Percentiles rank a stretch among this genome's conserved stretches.
Conservation (phyloP, 1,140 invertebrate species). For the Psilanteris sp. region DNA sequence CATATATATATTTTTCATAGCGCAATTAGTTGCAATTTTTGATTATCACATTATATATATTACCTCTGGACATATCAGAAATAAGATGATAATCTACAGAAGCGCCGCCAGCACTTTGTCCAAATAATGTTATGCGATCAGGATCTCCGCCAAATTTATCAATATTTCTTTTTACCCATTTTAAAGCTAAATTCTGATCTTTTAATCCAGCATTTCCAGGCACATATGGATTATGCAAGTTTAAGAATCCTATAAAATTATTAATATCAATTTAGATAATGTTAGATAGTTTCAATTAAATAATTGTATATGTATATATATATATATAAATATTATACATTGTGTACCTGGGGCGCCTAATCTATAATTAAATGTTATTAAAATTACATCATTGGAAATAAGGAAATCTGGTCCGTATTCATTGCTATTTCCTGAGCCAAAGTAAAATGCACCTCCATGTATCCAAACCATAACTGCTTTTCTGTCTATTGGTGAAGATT, state of each 20-base stretch:
- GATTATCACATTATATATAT: background rate
- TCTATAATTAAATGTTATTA: conserved; percentile 17
- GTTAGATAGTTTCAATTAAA: background rate
- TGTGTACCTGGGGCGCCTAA: background rate
- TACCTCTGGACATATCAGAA: conserved; percentile 51
- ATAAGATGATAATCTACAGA: conserved; percentile 42
- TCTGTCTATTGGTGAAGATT: too few species aligned
- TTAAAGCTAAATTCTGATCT: conserved; percentile 27
- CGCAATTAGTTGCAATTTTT: too few species aligned
- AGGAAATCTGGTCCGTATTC: conserved; percentile 14
- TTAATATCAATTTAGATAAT: too few species aligned
- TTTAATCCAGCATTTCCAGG: conserved; percentile 30
- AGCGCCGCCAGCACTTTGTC: conserved; percentile 25
- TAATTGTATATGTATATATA: background rate
- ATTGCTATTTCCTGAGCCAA: conserved; percentile 10
- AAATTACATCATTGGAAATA: conserved; percentile 7
- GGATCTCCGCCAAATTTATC: conserved; percentile 17
- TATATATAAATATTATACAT: background rate
- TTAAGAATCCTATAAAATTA: conserved; percentile 10
- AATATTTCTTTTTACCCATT: conserved; percentile 26
- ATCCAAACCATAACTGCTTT: conserved; percentile 31
- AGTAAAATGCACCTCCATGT: conserved; percentile 6
- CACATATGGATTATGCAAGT: conserved; percentile 13
- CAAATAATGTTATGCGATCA: conserved; percentile 25
- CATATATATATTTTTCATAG: too few species aligned